Percentiles rank a stretch among this genome's conserved stretches.
Conservation (phyloP, 2,797 vertebrate genomes). For the Hozukius guyotensis region DNA sequence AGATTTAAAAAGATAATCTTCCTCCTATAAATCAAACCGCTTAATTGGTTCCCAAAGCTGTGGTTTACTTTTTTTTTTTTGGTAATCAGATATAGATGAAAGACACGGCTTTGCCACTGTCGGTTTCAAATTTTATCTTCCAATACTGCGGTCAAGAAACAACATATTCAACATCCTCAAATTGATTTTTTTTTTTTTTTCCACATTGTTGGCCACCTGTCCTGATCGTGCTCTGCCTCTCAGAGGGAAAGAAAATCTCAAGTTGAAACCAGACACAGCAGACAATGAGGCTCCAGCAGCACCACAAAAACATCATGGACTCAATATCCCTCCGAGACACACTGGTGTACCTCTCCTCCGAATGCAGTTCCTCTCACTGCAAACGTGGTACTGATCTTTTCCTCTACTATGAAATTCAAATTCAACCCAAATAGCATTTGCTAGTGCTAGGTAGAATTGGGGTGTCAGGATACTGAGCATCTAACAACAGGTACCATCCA, state of each 20-base stretch:
- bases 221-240: not conserved
- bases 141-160: not conserved
- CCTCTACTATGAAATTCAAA: not conserved
- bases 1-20: conserved; percentile 53
- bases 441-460: not conserved
- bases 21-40: conserved; percentile 29
- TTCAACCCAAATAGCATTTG: not conserved
- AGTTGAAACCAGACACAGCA: not conserved
- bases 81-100: conserved; percentile 22
- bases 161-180: not conserved
- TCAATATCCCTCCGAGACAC: not conserved
- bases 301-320: not conserved
- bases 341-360: not conserved
- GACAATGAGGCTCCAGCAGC: not conserved
- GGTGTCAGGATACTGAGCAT: not conserved
- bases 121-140: not conserved
- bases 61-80: conserved; percentile 2
- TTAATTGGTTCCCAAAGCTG: conserved; percentile 51
- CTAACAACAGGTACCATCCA: not conserved
- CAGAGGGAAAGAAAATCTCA: not conserved
- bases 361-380: not conserved
- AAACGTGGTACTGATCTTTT: not conserved
- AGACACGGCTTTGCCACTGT: not conserved
- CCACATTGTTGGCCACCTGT: not conserved
- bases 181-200: not conserved